phyloP scores from a whole-genome alignment of 2,113 vertebrate species.

The Aldabrachelys gigantea region DNA sequence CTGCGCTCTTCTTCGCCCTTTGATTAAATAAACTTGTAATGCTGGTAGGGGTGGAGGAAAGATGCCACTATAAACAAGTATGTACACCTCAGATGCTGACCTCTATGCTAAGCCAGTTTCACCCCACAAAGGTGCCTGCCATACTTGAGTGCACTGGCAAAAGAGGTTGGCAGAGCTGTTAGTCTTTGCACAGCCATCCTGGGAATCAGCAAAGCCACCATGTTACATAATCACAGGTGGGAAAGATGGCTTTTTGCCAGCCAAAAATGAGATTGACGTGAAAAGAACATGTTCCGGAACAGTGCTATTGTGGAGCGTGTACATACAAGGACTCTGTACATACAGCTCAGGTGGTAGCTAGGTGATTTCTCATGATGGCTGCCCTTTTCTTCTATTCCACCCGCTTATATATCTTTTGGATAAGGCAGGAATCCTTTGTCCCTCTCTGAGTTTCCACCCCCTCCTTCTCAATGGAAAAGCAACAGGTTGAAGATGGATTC shows the following conservation, averaged over 20 bases:
- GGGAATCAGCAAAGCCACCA: not conserved
- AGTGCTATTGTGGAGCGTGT: not conserved
- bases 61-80: fast-evolving
- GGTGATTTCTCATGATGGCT: too few species aligned
- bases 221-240: not conserved
- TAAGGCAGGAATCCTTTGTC: too few species aligned
- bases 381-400: too few species aligned
- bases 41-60: not conserved
- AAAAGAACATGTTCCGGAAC: not conserved
- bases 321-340: not conserved
- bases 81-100: not conserved
- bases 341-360: too few species aligned
- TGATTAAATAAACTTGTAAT: not conserved
- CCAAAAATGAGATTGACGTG: not conserved
- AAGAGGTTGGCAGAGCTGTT: not conserved
- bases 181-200: not conserved
- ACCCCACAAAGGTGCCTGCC: not conserved
- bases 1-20: not conserved
- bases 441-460: too few species aligned
- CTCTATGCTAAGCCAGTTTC: not conserved
- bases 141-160: not conserved
- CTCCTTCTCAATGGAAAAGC: too few species aligned
- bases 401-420: too few species aligned
- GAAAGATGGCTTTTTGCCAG: not conserved
- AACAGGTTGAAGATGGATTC: too few species aligned